Evolutionary conservation across 1,140 invertebrate genomes (phyloP).

Genomic region (Episyrphus balteatus): DNA sequence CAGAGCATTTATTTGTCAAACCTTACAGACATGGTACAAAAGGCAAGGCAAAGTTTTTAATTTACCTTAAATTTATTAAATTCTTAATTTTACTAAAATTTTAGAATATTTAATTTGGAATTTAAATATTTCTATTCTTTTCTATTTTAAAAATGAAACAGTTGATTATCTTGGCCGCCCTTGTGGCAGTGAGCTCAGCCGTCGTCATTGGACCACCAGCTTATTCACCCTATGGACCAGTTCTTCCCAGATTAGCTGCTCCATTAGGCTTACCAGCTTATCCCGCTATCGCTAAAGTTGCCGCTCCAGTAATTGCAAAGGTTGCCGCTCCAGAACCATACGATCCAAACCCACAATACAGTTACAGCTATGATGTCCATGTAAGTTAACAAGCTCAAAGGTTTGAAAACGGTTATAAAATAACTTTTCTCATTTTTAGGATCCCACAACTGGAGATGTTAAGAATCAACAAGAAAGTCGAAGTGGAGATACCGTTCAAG

Average conservation of each 20-base stretch:
- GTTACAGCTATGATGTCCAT: constrained; percentile 45
- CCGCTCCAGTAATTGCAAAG: constrained; percentile 35
- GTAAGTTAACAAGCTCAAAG: constrained; percentile 24
- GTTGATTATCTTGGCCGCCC: constrained; percentile 23
- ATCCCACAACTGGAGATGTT: constrained; percentile 44
- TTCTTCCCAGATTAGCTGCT: constrained; percentile 3
- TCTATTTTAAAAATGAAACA: constrained; percentile 3
- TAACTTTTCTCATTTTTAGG: constrained; percentile 22
- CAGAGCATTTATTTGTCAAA: constrained; percentile 35
- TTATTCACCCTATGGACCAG: constrained; percentile 14
- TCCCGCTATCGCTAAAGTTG: constrained; percentile 31
- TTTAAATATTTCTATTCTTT: neutral
- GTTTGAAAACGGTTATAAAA: neutral
- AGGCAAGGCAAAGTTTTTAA: constrained; percentile 6
- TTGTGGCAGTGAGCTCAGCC: constrained; percentile 23
- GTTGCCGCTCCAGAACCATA: constrained; percentile 40
- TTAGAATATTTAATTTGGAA: neutral
- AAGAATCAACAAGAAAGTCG: constrained; percentile 47
- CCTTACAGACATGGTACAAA: constrained; percentile 23
- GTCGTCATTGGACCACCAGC: constrained; percentile 27
- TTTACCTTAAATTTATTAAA: neutral
- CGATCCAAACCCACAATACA: constrained; percentile 46
- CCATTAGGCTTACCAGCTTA: neutral
- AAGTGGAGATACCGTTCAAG: constrained; percentile 46
- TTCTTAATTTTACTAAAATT: neutral